Conservation (phyloP, 2,113 vertebrate genomes). For the Chaetops frenatus region DNA sequence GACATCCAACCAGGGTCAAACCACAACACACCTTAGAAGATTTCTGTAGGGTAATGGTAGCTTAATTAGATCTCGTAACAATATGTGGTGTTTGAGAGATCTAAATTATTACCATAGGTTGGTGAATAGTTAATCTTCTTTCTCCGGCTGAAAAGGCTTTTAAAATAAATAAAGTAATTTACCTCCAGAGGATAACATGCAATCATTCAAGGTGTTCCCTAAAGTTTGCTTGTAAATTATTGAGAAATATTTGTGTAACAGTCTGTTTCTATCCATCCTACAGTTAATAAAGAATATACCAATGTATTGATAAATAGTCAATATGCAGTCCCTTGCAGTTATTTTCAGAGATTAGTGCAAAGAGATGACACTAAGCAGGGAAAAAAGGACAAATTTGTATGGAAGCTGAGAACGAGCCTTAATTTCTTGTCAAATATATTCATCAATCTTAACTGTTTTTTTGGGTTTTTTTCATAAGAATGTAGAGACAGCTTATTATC, state of each 20-base stretch:
- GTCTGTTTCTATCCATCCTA: neutral
- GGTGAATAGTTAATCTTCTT: neutral
- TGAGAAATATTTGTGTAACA: neutral
- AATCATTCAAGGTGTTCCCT: neutral
- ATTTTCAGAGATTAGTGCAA: neutral
- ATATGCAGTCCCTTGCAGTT: neutral
- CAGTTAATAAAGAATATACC: neutral
- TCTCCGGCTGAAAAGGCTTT: neutral
- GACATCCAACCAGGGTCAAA: fast-evolving
- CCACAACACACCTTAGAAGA: neutral
- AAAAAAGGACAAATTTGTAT: neutral
- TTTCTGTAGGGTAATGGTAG: neutral
- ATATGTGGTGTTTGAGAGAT: neutral
- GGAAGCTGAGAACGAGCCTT: neutral
- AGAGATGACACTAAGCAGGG: neutral
- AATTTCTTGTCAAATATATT: neutral
- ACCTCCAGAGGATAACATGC: neutral
- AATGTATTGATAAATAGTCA: neutral
- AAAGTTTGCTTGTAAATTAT: neutral
- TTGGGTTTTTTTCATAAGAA: neutral
- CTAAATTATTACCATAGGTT: neutral
- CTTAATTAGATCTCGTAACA: neutral
- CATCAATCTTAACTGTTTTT: too few relatives aligned
- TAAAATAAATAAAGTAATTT: neutral
- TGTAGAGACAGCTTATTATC: neutral